These are phyloP conservation scores for Periophthalmus magnuspinnatus DNA, from an alignment of 2,797 vertebrate species.

Conservation along the genomic window DNA sequence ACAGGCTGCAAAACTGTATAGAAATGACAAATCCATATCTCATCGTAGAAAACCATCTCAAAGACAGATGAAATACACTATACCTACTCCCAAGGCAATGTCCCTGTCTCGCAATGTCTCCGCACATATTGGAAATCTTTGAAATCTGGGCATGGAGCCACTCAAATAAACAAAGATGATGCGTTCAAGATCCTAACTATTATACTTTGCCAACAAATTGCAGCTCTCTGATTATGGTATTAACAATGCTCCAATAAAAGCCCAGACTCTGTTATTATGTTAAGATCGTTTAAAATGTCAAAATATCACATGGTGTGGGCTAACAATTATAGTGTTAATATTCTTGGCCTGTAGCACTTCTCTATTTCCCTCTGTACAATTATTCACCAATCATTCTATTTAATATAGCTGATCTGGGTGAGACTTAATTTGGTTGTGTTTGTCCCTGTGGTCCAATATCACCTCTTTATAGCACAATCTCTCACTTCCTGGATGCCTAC, in stretches of 20 bases:
- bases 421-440: slow-evolving; percentile 12
- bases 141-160: too few species aligned
- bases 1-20: not conserved
- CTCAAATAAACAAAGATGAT: not conserved
- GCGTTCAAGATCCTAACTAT: not conserved
- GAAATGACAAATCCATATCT: not conserved
- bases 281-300: not conserved
- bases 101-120: too few species aligned
- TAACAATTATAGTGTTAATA: not conserved
- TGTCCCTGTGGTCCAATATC: slow-evolving; percentile 24
- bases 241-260: not conserved
- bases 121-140: too few species aligned
- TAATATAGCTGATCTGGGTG: slow-evolving; percentile 26
- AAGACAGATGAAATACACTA: not conserved
- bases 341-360: not conserved
- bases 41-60: not conserved
- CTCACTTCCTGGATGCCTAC: slow-evolving; percentile 9
- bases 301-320: not conserved
- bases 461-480: slow-evolving; percentile 30
- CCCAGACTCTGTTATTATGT: not conserved
- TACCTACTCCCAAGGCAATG: not conserved
- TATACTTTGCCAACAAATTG: not conserved
- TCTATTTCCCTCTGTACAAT: not conserved
- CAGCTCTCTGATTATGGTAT: not conserved
- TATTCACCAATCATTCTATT: not conserved